Evolutionary conservation across 2,797 vertebrate genomes (phyloP).

Genomic region (Crenichthys baileyi): DNA sequence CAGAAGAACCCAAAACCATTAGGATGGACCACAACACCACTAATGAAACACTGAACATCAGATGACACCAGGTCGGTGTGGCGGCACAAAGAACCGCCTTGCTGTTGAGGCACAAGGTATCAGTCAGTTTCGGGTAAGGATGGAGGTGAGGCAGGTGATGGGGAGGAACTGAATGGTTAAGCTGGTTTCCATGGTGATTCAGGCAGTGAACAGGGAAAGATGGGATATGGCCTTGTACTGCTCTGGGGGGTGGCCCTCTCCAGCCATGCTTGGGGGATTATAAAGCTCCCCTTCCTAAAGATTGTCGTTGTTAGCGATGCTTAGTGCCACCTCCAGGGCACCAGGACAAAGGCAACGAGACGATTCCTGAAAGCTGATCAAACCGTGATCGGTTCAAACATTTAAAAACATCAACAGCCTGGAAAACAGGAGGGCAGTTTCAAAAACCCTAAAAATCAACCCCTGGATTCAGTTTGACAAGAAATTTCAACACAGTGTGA

Average conservation of each 20-base stretch:
- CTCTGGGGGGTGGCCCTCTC: conserved; percentile 11
- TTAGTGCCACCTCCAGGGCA: conserved; percentile 45
- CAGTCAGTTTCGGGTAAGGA: conserved; percentile 63
- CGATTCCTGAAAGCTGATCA: conserved; percentile 6
- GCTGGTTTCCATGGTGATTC: conserved; percentile 34
- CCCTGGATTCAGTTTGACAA: conserved; percentile 21
- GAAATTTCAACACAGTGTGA: conserved; percentile 8
- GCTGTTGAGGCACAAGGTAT: conserved; percentile 85
- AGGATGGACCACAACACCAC: conserved; percentile 79
- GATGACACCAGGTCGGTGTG: conserved; percentile 72
- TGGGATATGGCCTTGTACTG: conserved; percentile 55
- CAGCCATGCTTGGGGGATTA: conserved; percentile 4
- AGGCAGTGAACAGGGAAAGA: conserved; percentile 45
- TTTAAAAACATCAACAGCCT: conserved; percentile 9
- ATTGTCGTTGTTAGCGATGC: conserved; percentile 50
- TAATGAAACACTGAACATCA: conserved; percentile 85
- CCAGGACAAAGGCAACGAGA: conserved; percentile 31
- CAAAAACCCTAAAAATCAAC: not conserved
- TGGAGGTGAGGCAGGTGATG: conserved; percentile 14
- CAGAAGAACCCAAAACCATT: conserved; percentile 10
- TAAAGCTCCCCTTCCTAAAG: conserved; percentile 56
- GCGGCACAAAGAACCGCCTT: conserved; percentile 79
- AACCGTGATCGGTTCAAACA: conserved; percentile 2
- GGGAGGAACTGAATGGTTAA: not conserved
- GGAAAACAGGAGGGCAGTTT: conserved; percentile 13